Percentiles rank a stretch among this genome's conserved stretches.
These are phyloP conservation scores for Euzophera pinguis DNA, from an alignment of 2,888 invertebrate genomes.

Conservation along the genomic window DNA sequence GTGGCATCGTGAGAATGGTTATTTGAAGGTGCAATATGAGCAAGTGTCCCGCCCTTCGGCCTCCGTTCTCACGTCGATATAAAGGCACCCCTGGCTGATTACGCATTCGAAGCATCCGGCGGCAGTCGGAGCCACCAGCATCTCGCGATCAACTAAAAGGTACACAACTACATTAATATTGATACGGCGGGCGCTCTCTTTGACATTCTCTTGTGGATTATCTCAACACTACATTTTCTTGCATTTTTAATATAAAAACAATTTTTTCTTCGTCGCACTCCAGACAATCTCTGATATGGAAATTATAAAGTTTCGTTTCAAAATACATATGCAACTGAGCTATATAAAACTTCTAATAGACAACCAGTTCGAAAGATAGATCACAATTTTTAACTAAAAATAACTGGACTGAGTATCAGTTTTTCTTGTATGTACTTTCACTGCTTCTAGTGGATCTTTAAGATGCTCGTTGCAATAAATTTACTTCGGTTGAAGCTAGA, in stretches of 20 bases:
- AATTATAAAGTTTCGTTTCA: background rate
- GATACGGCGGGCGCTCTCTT: constrained; percentile 64
- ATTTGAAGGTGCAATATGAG: constrained; percentile 63
- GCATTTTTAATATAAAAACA: no score
- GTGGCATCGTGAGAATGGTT: constrained; percentile 67
- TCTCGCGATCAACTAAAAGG: constrained; percentile 59
- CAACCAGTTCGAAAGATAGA: no score
- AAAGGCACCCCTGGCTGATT: constrained; percentile 70
- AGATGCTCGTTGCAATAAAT: constrained; percentile 37
- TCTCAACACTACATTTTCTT: constrained; percentile 47
- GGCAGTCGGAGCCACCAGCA: constrained; percentile 47
- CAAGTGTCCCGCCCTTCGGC: constrained; percentile 71
- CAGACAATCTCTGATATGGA: constrained; percentile 35
- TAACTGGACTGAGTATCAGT: no score
- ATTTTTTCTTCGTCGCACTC: constrained; percentile 26
- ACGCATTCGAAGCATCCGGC: constrained; percentile 67
- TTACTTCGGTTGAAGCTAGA: constrained; percentile 51
- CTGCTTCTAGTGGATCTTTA: constrained; percentile 7
- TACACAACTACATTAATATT: constrained; percentile 76
- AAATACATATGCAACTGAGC: background rate
- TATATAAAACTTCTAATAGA: background rate
- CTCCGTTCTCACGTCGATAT: constrained; percentile 67
- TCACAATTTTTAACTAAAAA: no score
- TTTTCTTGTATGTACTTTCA: no score
- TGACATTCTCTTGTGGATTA: constrained; percentile 64